Base-by-base conservation (phyloP, 2,888 invertebrate genomes). In the Nomada fabriciana region DNA sequence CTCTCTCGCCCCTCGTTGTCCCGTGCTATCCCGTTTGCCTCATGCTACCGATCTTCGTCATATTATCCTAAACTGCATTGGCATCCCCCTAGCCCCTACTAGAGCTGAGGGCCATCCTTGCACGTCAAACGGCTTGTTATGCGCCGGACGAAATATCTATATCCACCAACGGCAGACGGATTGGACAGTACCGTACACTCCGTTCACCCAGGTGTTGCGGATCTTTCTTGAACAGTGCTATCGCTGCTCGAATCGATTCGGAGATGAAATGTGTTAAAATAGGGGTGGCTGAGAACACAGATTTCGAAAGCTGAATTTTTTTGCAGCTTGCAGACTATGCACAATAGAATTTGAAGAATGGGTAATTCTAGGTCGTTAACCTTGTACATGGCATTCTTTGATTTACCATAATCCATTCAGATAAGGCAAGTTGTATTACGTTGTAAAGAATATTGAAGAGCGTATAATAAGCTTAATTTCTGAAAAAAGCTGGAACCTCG, bases 11-110 rank as follows among this genome's bases (percentile, higher is more conserved):
- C 76, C 73, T 65, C 67, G 23, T 72, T 70, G 80, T 78, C 61
- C 67, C 64, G 42, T 72, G 23, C 64, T 25, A 74, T 68, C 74
- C 83, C 82, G 83, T 72, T 84, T 84, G 81, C 82, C 86, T 81
- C 88, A 80, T 86, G 86, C 87, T 83, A 86, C 81, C 88, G 87
- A 90, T 89, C 90, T 87, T 87, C 86, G 90, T 90, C 90, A 87
- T 85, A 89, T 91, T 90, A 89, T 89, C 89, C 88, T 84, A 90
- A 91, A 90, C 90, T 89, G 85, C 89, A 85, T 82, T 82, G 86
- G 85, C 85, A 85, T 87, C 76, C 84, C 82, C 76, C 72, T 65
- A 70, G 47, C 20, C 57, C 50, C 68, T 63, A 50, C 70, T 63
- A 50, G 47, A 60, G 36, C 75, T 47, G 25, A 76, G 82, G 76